Conservation (phyloP, 2,797 vertebrate species). For the Petrocephalus schoutedeni region DNA sequence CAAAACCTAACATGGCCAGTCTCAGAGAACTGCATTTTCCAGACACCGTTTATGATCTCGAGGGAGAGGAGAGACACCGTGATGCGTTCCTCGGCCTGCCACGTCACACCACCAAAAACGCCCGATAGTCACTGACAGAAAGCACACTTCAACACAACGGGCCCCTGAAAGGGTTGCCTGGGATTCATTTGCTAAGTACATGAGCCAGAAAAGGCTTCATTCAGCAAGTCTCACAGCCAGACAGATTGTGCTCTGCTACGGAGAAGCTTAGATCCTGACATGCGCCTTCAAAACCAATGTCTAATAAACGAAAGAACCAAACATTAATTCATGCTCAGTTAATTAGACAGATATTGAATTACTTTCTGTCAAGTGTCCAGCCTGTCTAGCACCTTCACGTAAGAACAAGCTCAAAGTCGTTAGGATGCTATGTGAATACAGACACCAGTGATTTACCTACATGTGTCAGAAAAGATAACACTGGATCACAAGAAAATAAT, state of each 20-base stretch:
- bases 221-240: neutral
- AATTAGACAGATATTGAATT: neutral
- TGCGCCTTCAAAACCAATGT: neutral
- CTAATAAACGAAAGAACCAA: neutral
- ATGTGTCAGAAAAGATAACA: neutral
- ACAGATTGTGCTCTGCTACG: neutral
- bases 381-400: neutral
- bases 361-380: neutral
- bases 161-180: neutral
- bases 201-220: neutral
- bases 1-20: neutral
- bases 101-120: neutral
- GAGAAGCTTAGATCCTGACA: neutral
- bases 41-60: neutral
- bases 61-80: neutral
- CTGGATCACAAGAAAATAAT: too few species aligned
- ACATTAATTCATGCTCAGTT: slow-evolving; percentile 11
- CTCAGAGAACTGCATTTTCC: neutral
- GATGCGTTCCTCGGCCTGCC: neutral
- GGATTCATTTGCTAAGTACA: neutral
- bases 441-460: neutral
- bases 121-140: neutral
- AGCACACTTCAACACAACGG: neutral
- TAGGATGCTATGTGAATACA: neutral
- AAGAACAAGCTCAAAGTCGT: neutral